phyloP scores from a whole-genome alignment of 35 echinoderm and acorn worm species.

The Apostichopus parvimensis region DNA sequence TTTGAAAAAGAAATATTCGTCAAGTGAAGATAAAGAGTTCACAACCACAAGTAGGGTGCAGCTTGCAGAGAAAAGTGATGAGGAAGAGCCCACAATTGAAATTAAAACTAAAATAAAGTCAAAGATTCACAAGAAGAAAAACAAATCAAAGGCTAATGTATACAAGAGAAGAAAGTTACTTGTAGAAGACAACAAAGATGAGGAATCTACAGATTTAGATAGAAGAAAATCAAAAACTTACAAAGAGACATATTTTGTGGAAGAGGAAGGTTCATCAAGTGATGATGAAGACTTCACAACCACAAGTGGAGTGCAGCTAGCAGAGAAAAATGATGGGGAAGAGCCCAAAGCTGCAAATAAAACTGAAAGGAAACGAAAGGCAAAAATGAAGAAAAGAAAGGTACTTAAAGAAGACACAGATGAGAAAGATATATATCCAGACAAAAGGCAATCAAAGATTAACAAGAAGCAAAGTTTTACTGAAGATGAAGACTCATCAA shows the following conservation, averaged over 20 bases:
- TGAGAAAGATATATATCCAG: background rate
- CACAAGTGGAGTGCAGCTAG: background rate
- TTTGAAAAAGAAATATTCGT: too few relatives aligned
- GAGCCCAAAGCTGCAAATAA: background rate
- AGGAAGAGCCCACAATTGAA: background rate
- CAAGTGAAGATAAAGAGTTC: too few relatives aligned
- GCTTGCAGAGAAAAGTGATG: background rate
- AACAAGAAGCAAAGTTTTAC: background rate
- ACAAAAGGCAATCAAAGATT: background rate
- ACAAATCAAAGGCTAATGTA: too few relatives aligned
- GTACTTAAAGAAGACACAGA: background rate
- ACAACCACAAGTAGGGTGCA: too few relatives aligned
- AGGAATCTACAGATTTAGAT: background rate
- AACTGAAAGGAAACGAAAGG: background rate
- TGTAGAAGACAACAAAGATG: background rate
- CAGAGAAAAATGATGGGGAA: conserved; percentile 5
- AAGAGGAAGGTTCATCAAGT: background rate
- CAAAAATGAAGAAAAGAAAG: conserved; percentile 12
- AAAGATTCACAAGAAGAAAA: too few relatives aligned
- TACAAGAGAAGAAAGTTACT: background rate
- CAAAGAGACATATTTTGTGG: background rate
- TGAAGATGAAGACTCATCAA: conserved; percentile 5
- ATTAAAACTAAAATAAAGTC: too few relatives aligned
- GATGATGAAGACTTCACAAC: conserved; percentile 5
- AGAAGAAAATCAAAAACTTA: background rate